Conservation (phyloP, 2,888 invertebrate genomes). For the Ophion slaviceki region DNA sequence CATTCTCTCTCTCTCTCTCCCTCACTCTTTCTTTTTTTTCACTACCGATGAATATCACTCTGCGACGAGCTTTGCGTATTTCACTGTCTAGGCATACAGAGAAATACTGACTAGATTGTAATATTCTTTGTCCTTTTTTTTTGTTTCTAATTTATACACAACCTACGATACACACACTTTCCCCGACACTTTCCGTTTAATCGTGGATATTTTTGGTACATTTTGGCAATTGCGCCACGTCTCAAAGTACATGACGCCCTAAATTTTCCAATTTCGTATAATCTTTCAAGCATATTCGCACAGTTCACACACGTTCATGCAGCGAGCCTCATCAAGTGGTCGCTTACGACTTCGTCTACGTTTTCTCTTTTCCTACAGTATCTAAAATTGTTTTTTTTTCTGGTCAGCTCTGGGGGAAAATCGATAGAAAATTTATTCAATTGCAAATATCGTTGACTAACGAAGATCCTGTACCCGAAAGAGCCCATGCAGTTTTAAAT, state of each 20-base stretch:
- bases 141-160: conserved; percentile 63
- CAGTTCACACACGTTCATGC: conserved; percentile 31
- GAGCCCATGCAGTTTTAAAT: conserved; percentile 17
- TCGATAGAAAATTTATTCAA: conserved; percentile 67
- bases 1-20: conserved; percentile 15
- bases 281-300: conserved; percentile 20
- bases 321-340: conserved; percentile 21
- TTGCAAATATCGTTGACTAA: conserved; percentile 58
- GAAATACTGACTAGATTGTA: conserved; percentile 65
- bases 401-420: conserved; percentile 63
- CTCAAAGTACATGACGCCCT: conserved; percentile 24
- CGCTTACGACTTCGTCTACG: conserved; percentile 46
- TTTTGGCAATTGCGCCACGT: conserved; percentile 10
- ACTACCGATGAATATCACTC: conserved; percentile 60
- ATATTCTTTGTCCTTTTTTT: conserved; percentile 50
- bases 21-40: neutral
- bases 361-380: conserved; percentile 64
- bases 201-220: conserved; percentile 6
- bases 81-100: conserved; percentile 57
- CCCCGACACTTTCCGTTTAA: neutral
- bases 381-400: conserved; percentile 62
- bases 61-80: conserved; percentile 52
- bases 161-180: conserved; percentile 41
- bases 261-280: conserved; percentile 19
- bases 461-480: conserved; percentile 35